Evolutionary conservation across 2,888 invertebrate species (phyloP).

Genomic region (Hybos culiciformis): DNA sequence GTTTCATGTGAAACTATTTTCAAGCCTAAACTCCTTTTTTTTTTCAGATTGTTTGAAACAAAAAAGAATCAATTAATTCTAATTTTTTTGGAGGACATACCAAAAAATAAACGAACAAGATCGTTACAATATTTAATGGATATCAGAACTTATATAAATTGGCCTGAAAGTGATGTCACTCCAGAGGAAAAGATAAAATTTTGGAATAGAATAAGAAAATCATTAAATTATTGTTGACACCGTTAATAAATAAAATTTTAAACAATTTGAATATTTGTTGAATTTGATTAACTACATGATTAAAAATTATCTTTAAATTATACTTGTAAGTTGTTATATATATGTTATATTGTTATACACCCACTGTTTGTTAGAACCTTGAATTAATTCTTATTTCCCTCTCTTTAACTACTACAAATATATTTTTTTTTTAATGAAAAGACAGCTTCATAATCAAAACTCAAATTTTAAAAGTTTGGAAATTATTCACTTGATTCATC

Average conservation of each 20-base stretch:
- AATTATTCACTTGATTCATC: no score
- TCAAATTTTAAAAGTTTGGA: no score
- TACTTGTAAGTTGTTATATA: no score
- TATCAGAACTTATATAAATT: constrained; percentile 54
- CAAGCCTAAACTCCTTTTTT: neutral
- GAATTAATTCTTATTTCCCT: no score
- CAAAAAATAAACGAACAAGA: constrained; percentile 43
- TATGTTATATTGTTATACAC: no score
- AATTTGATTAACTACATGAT: no score
- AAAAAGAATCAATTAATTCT: constrained; percentile 47
- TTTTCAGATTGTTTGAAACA: constrained; percentile 43
- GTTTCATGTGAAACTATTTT: neutral
- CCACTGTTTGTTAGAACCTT: no score
- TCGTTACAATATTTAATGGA: constrained; percentile 51
- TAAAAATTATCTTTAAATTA: no score
- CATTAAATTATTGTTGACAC: neutral
- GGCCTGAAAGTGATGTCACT: constrained; percentile 35
- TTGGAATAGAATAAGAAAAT: constrained; percentile 2
- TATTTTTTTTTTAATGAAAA: no score
- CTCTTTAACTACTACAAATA: no score
- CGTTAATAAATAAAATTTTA: neutral
- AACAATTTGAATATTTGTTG: neutral
- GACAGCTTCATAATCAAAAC: no score
- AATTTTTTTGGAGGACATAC: constrained; percentile 51
- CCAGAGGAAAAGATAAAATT: neutral